Evolutionary conservation across 30 jellyfish, hydroid and myxozoan species (phyloP).

Genomic region (Cassiopea xamachana): DNA sequence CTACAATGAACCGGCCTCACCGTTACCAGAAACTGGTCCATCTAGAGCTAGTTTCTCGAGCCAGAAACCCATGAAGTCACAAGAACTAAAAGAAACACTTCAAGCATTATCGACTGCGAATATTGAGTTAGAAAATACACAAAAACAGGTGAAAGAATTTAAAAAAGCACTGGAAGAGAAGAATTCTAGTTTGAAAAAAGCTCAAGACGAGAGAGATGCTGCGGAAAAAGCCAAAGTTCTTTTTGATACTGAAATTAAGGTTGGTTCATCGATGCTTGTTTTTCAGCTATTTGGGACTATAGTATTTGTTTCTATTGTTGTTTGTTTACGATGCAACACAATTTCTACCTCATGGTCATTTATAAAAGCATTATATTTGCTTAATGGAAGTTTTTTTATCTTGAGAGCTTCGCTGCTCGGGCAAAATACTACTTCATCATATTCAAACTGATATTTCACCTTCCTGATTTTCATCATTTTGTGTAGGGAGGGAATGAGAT

Average conservation of each 20-base stretch:
- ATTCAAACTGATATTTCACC: no score
- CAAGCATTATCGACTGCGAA: constrained; percentile 72
- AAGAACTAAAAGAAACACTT: constrained; percentile 75
- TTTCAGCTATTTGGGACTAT: neutral
- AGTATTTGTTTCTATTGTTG: neutral
- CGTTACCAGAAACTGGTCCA: constrained; percentile 65
- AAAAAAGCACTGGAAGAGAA: constrained; percentile 68
- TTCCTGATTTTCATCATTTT: no score
- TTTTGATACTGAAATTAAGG: constrained; percentile 93
- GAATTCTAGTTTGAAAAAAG: constrained; percentile 53
- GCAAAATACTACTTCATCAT: no score
- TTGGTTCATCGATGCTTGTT: neutral
- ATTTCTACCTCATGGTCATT: no score
- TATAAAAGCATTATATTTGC: no score
- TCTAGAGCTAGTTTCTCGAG: constrained; percentile 56
- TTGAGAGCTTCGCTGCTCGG: no score
- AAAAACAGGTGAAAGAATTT: constrained; percentile 77
- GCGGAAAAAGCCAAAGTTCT: constrained; percentile 90
- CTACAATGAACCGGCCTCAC: constrained; percentile 69
- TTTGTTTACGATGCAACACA: no score
- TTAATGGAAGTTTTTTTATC: no score
- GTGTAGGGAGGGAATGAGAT: no score
- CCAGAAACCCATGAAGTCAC: constrained; percentile 73
- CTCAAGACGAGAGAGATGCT: constrained; percentile 81
- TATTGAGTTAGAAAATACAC: constrained; percentile 79